Percentiles rank a stretch among this genome's conserved stretches.
Evolutionary conservation across 2,113 vertebrate genomes (phyloP).

Genomic region (Neogobius melanostomus): DNA sequence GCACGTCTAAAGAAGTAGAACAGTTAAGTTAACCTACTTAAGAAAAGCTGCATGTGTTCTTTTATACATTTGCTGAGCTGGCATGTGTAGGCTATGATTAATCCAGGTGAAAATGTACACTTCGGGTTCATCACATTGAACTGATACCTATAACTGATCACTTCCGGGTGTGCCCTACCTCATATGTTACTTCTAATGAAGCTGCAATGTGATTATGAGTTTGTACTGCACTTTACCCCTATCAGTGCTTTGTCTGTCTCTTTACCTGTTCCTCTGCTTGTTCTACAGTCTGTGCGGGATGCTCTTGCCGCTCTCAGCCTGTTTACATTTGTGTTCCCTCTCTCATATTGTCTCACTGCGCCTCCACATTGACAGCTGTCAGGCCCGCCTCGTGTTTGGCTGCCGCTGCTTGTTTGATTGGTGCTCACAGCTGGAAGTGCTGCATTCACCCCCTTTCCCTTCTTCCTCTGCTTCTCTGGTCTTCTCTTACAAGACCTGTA

Average conservation of each 20-base stretch:
- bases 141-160: not conserved
- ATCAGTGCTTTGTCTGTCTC: not conserved
- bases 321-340: not conserved
- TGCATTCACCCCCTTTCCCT: not conserved
- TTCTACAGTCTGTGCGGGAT: not conserved
- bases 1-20: constrained; percentile 11
- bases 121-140: not conserved
- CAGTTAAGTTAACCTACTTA: constrained; percentile 41
- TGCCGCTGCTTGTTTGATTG: not conserved
- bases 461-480: not conserved
- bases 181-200: too few species aligned
- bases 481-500: too few species aligned
- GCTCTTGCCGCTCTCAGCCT: not conserved
- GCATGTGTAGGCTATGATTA: constrained; percentile 7
- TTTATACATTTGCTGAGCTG: constrained; percentile 17
- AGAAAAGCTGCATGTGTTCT: constrained; percentile 3
- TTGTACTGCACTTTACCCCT: not conserved
- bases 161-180: too few species aligned
- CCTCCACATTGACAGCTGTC: not conserved
- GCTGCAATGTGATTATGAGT: too few species aligned
- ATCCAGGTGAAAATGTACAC: not conserved
- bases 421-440: not conserved
- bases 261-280: not conserved
- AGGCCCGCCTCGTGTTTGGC: not conserved
- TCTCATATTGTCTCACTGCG: not conserved